Evolutionary conservation across 2,797 vertebrate species (phyloP).

Genomic region (Eulemur mongoz): DNA sequence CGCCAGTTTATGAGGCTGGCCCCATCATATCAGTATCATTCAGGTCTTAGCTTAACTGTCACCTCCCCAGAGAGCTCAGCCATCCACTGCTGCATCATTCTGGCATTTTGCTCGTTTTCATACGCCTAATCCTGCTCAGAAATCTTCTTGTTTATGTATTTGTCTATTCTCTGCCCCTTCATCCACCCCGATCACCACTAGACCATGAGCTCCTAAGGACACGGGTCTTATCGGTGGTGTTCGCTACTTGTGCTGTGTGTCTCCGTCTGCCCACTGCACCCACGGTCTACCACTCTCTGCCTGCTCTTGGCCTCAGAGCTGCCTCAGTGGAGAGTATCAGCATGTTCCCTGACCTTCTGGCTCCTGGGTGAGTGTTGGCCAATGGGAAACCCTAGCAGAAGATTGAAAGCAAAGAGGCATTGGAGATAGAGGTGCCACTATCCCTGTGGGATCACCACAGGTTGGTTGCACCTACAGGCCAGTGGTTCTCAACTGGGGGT

Average conservation of each 20-base stretch:
- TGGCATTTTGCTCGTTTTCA: background rate
- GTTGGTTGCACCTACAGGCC: background rate
- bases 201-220: background rate
- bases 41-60: background rate
- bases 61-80: background rate
- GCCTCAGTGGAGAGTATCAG: no score
- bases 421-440: no score
- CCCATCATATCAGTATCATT: background rate
- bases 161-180: background rate
- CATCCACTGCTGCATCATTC: fast-evolving
- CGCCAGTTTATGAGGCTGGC: background rate
- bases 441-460: background rate
- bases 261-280: background rate
- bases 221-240: background rate
- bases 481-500: background rate
- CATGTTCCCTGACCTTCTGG: background rate
- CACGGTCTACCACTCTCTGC: background rate
- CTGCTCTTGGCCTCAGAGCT: background rate
- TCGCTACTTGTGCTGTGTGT: background rate
- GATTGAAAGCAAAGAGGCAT: background rate
- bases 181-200: background rate
- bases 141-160: background rate
- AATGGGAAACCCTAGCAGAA: background rate
- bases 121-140: background rate
- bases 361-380: background rate